A percentile compares a stretch with the other conserved stretches of the same genome.
Conservation (phyloP, 2,888 invertebrate genomes). For the Tetragonula carbonaria region DNA sequence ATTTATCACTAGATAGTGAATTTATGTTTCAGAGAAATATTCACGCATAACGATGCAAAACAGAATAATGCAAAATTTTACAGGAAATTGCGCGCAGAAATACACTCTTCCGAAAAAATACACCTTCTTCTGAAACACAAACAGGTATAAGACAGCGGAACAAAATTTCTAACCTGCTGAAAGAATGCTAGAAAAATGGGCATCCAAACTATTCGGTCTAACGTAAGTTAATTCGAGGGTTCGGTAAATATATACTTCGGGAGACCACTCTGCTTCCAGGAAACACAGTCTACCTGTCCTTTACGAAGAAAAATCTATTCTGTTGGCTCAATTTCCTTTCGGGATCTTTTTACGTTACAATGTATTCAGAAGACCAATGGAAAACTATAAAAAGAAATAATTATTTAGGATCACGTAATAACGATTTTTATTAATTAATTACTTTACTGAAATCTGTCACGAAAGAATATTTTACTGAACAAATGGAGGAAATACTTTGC, state of each 20-base stretch:
- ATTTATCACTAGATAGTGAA: too few relatives aligned
- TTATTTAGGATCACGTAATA: not conserved
- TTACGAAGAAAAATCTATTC: slow-evolving; percentile 14
- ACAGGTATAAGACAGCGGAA: not conserved
- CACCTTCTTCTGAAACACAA: not conserved
- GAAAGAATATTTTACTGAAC: not conserved
- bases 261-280: slow-evolving; percentile 38
- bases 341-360: not conserved
- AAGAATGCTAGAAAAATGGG: slow-evolving; percentile 31
- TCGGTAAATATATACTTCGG: slow-evolving; percentile 30
- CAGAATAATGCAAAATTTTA: not conserved
- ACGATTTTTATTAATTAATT: not conserved
- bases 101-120: too few relatives aligned
- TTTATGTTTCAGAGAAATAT: not conserved
- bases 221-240: slow-evolving; percentile 32
- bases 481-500: not conserved
- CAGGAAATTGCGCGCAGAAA: not conserved
- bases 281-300: slow-evolving; percentile 45
- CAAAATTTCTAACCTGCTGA: slow-evolving; percentile 1
- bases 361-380: not conserved
- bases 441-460: not conserved
- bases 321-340: not conserved
- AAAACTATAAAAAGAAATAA: not conserved
- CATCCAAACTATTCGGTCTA: slow-evolving; percentile 39
- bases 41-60: not conserved